Evolutionary conservation across 2,888 invertebrate genomes (phyloP), one percentile per base, ranked within the genome.

Genomic region (Tetragonisca angustula): DNA sequence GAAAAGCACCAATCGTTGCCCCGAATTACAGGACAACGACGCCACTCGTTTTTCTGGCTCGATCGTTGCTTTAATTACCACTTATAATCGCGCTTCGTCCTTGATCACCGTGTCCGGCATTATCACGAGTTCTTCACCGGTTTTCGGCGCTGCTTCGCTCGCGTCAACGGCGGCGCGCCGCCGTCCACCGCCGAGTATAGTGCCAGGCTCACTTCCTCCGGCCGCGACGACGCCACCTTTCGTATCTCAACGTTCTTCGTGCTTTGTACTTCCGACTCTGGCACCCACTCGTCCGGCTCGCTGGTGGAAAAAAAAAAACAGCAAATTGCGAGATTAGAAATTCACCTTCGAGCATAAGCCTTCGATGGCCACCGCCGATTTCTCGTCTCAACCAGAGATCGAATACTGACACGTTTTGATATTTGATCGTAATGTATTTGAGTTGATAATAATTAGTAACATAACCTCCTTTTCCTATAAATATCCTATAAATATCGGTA

Each of bases 221-320:
- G 90, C 0, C 91, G 88, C 13, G 84, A 87, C 21, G 90, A 71
- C 21, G 92, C 92, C 27, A 91, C 92, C 13, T 91, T 88, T 4
- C 94, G 91, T 82, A 95, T 93, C 59, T 88, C 90, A 32, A 95
- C 92, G 77, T 92, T 92, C 75, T 94, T 94, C 83, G 94, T 94
- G 54, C 91, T 91, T 87, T 92, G 91, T 74, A 95, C 95, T 89
- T 95, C 95, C 50, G 94, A 93, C 90, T 97, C 98, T 0, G 96
- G 95, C 87, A 98, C 96, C 98, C 98, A 98, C 93, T 98, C 97
- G 94, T 98, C 98, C 32, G 97, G 97, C 94, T 98, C 95, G 92
- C 98, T 98, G 95, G 19, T 95, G 95, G 1, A 27, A 27, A 27
- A 27, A 27, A 27, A 78, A 82, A 83, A 43, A 73, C 6, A 5